Evolutionary conservation across 2,113 vertebrate species (phyloP).

Genomic region (Aleadryas rufinucha): DNA sequence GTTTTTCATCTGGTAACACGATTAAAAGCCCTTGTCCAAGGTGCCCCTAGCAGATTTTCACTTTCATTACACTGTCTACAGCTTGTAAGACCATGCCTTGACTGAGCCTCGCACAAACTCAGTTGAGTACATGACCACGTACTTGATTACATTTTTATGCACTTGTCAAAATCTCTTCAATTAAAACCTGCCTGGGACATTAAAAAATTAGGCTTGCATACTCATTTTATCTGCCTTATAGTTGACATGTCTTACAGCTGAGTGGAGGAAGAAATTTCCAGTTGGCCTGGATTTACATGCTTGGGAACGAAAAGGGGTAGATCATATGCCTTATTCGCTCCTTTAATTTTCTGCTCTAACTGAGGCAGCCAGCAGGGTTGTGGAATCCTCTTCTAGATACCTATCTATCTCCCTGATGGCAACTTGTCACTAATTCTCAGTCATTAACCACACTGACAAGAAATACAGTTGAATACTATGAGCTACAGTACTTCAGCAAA

Average conservation of each 20-base stretch:
- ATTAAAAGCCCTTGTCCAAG: not conserved
- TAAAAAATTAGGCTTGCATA: not conserved
- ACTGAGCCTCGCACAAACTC: not conserved
- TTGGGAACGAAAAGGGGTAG: not conserved
- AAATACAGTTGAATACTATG: not conserved
- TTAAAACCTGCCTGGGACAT: not conserved
- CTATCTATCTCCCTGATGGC: not conserved
- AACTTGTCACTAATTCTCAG: not conserved
- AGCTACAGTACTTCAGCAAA: not conserved
- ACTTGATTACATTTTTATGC: not conserved
- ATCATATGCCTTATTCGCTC: not conserved
- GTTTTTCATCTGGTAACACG: not conserved
- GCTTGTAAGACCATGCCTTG: not conserved
- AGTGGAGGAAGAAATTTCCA: not conserved
- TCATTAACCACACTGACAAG: not conserved
- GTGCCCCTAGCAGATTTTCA: not conserved
- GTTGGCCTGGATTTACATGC: not conserved
- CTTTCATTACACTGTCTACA: rapidly evolving
- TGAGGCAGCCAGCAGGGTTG: not conserved
- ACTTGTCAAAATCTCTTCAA: not conserved
- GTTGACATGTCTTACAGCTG: not conserved
- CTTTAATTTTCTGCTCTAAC: not conserved
- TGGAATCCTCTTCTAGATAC: not conserved
- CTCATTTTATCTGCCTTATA: not conserved
- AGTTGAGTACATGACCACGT: not conserved